These are phyloP conservation scores for Hoplias malabaricus DNA, from an alignment of 2,113 vertebrate species.

Conservation along the genomic window DNA sequence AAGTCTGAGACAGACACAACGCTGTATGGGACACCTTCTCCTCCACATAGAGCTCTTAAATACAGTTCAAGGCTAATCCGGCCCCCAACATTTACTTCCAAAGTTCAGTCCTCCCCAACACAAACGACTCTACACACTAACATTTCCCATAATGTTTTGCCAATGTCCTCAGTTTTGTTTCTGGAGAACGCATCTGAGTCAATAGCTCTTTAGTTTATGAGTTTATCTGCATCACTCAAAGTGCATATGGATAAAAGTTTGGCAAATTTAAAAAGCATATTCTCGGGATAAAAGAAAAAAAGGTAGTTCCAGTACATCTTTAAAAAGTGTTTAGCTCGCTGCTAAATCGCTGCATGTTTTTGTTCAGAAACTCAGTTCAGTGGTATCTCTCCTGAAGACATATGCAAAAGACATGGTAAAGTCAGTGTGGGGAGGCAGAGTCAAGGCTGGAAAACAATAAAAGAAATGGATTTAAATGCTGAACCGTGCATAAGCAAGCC, in stretches of 20 bases:
- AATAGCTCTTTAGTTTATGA: neutral
- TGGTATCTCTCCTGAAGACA: neutral
- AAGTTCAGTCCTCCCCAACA: neutral
- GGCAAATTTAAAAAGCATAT: neutral
- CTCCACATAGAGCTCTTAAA: neutral
- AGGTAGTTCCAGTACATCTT: neutral
- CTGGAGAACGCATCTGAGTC: neutral
- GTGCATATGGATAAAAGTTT: neutral
- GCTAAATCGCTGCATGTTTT: neutral
- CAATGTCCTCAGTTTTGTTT: neutral
- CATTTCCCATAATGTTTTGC: neutral
- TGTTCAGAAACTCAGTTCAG: neutral
- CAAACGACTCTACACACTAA: neutral
- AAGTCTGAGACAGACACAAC: neutral
- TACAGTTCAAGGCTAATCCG: neutral
- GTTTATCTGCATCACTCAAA: neutral
- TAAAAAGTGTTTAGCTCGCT: neutral
- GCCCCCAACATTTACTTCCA: neutral
- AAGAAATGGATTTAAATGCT: conserved; percentile 10
- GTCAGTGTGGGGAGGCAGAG: conserved; percentile 3
- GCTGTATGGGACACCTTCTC: neutral
- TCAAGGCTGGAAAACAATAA: conserved; percentile 19
- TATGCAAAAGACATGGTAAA: neutral
- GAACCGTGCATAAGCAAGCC: conserved; percentile 16
- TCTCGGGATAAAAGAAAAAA: neutral